phyloP scores from a whole-genome alignment of 2,888 invertebrate genomes.

The Synanthedon myopaeformis region DNA sequence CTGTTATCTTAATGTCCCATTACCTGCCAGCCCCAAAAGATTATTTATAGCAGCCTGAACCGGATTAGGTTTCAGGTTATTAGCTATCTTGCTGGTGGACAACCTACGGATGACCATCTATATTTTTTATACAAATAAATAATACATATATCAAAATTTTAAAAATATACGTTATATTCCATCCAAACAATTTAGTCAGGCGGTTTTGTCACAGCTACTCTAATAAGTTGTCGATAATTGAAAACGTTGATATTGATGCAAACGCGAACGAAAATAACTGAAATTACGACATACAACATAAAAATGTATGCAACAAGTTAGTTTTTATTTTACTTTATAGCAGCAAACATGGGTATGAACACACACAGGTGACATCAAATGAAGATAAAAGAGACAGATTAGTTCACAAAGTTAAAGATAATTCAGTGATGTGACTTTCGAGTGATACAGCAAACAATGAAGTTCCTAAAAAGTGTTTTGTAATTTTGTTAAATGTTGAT shows the following conservation, averaged over 20 bases:
- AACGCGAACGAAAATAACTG: constrained; percentile 3
- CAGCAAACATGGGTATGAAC: background rate
- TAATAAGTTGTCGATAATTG: constrained; percentile 3
- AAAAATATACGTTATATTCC: too few species aligned
- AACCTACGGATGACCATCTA: too few species aligned
- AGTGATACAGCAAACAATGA: constrained; percentile 23
- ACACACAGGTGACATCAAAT: background rate
- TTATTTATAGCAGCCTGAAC: too few species aligned
- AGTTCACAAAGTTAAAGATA: background rate
- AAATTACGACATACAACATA: constrained; percentile 27
- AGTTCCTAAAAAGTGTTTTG: constrained; percentile 29
- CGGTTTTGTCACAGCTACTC: too few species aligned
- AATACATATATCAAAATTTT: too few species aligned
- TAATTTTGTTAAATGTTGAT: background rate
- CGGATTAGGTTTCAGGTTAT: too few species aligned
- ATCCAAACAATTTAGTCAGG: background rate
- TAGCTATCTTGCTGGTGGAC: too few species aligned
- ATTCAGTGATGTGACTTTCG: constrained; percentile 30
- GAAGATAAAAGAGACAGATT: constrained; percentile 3
- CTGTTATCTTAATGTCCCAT: too few species aligned
- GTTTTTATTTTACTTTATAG: background rate
- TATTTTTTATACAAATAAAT: too few species aligned
- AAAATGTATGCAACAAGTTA: background rate
- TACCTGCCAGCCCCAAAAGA: too few species aligned
- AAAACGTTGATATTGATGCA: constrained; percentile 1